These are phyloP conservation scores for Actinernus sp. DNA, from an alignment of 92 coral and sea anemone species.

Conservation along the genomic window DNA sequence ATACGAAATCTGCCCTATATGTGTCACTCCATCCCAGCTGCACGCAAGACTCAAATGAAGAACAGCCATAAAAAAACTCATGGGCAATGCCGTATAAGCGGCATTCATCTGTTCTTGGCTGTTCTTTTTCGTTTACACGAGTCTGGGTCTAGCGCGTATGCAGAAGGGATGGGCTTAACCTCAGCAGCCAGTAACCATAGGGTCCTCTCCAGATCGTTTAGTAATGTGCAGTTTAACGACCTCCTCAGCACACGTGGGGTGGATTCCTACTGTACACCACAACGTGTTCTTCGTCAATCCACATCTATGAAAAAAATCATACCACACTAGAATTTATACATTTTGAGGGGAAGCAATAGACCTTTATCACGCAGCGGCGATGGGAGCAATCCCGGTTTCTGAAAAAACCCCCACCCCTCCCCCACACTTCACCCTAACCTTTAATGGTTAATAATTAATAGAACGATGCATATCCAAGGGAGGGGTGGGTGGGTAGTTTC, in stretches of 20 bases:
- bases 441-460: too few relatives aligned
- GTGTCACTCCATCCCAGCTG: too few relatives aligned
- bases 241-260: slow-evolving; percentile 98
- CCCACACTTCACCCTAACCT: too few relatives aligned
- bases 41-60: too few relatives aligned
- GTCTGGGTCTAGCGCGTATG: slow-evolving; percentile 20
- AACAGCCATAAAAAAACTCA: not conserved
- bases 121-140: not conserved
- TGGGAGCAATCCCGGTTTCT: too few relatives aligned
- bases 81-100: too few relatives aligned
- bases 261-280: slow-evolving; percentile 86
- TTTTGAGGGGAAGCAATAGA: too few relatives aligned
- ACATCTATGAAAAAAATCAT: slow-evolving; percentile 55
- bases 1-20: too few relatives aligned
- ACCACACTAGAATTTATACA: not conserved
- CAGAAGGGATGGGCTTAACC: slow-evolving; percentile 81
- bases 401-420: too few relatives aligned
- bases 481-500: too few relatives aligned
- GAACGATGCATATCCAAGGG: too few relatives aligned
- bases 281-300: slow-evolving; percentile 73
- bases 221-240: slow-evolving; percentile 94
- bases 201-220: slow-evolving; percentile 94
- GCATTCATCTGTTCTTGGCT: not conserved
- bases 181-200: slow-evolving; percentile 98
- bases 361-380: too few relatives aligned